Evolutionary conservation across 2,888 invertebrate genomes (phyloP), one percentile per base, ranked within the genome.

Genomic region (Protodeltote pygarga): DNA sequence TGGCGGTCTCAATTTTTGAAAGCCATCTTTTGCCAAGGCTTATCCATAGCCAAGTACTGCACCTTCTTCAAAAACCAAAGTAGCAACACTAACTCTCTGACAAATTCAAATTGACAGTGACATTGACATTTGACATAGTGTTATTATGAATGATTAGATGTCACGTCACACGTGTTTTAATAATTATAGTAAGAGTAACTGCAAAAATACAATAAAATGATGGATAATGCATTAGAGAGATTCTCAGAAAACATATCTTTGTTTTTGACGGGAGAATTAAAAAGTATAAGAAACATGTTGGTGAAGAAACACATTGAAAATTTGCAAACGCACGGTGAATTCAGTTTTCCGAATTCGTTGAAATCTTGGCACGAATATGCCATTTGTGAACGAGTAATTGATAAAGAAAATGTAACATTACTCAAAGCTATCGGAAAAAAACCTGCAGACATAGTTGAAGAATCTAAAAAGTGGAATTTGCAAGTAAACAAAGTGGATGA

Each of bases 291-390:
- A 46, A 77, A 80, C 39, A 67, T 83, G 34, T 68, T 90, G 46
- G 68, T 95, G 21, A 94, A 94, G 80, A 92, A 92, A 69, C 94
- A 95, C 69, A 89, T 81, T 1, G 93, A 93, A 58, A 93, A 94
- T 60, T 79, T 95, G 3, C 74, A 85, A 40, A 75, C 77, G 21
- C 79, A 89, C 27, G 96, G 95, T 5, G 96, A 96, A 55, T 81
- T 95, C 3, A 95, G 94, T 84, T 94, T 95, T 79, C 93, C 94
- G 5, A 80, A 89, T 44, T 88, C 87, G 32, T 67, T 92, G 13
- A 85, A 92, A 65, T 93, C 93, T 37, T 96, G 95, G 95, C 83
- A 88, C 40, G 85, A 83, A 53, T 76, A 71, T 53, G 27, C 78
- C 4, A 34, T 65, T 53, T 38, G 31, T 54, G 40, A 61, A 20